Evolutionary conservation across 1,140 invertebrate genomes (phyloP).

Genomic region (Hypothenemus hampei): DNA sequence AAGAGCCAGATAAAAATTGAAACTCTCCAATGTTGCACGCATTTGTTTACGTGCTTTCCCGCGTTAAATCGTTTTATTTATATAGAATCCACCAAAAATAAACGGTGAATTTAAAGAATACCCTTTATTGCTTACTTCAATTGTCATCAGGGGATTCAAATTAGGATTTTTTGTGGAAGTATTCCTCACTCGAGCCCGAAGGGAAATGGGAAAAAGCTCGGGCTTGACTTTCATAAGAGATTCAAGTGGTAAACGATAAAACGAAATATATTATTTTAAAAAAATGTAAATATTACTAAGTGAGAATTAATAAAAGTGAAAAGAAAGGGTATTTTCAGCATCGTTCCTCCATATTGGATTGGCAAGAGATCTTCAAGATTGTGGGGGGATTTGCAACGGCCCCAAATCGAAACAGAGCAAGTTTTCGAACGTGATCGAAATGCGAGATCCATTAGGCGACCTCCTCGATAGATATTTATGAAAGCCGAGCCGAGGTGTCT

Average conservation of each 20-base stretch:
- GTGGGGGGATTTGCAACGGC: constrained; percentile 45
- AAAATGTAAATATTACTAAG: no score
- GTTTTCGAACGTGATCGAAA: constrained; percentile 45
- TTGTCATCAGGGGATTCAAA: constrained; percentile 16
- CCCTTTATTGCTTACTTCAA: no score
- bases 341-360: constrained; percentile 45
- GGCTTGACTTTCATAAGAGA: neutral
- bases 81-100: constrained; percentile 8
- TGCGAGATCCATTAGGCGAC: constrained; percentile 38
- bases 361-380: constrained; percentile 45
- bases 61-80: neutral
- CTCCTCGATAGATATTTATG: constrained; percentile 46
- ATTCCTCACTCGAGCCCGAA: neutral
- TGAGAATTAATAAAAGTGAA: no score
- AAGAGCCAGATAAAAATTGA: neutral
- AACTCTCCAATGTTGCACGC: no score
- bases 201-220: constrained; percentile 8
- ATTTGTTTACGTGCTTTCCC: no score
- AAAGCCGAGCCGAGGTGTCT: constrained; percentile 42
- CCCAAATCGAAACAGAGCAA: constrained; percentile 47
- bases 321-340: constrained; percentile 24
- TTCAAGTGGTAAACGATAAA: no score
- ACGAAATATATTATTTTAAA: no score
- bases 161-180: constrained; percentile 18
- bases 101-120: constrained; percentile 16